A percentile compares a stretch with the other conserved stretches of the same genome.
These are phyloP conservation scores for Corydoras maculifer DNA, from an alignment of 2,113 vertebrate genomes.

Conservation along the genomic window DNA sequence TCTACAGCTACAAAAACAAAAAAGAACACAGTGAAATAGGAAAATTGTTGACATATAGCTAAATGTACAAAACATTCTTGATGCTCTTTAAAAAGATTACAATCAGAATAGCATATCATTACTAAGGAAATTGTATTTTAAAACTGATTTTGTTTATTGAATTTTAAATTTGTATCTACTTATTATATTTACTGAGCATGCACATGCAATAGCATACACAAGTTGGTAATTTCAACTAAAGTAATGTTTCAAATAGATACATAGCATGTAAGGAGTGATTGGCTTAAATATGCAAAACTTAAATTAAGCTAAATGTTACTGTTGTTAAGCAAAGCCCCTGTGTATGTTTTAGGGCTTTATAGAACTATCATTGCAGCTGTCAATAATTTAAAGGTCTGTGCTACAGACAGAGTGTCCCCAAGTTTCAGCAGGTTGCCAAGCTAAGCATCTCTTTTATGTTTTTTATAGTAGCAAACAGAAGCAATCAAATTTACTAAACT, in stretches of 20 bases:
- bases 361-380: conserved; percentile 14
- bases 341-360: neutral
- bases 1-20: conserved; percentile 65
- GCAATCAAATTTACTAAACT: no score
- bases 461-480: no score
- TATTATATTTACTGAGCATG: neutral
- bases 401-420: conserved; percentile 26
- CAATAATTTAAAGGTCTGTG: conserved; percentile 16
- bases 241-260: no score
- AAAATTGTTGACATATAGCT: neutral
- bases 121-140: no score
- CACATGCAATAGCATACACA: no score
- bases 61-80: neutral
- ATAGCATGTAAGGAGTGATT: neutral
- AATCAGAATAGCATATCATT: neutral
- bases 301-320: neutral
- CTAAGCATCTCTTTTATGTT: neutral
- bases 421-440: neutral
- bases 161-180: neutral
- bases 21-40: conserved; percentile 20
- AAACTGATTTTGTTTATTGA: no score
- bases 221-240: no score
- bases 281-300: neutral
- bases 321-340: conserved; percentile 1
- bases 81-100: no score